Conservation (phyloP, 1,140 invertebrate species). For the Holcopasites calliopsidis region DNA sequence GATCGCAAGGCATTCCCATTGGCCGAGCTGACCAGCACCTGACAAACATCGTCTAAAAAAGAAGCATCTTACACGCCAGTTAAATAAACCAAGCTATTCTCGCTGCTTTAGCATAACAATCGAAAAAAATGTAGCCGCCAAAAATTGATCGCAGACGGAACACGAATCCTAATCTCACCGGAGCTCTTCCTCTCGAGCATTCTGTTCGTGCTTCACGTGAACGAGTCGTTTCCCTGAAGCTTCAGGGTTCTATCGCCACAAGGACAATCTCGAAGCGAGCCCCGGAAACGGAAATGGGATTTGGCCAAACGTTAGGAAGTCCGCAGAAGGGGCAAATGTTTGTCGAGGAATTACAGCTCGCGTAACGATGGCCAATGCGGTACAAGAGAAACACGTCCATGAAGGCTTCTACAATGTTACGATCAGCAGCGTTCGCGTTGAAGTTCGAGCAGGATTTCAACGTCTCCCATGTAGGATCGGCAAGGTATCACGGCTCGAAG, state of each 20-base stretch:
- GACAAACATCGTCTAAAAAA: no score
- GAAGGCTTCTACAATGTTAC: neutral
- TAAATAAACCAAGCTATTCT: neutral
- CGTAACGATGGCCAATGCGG: neutral
- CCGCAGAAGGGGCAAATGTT: neutral
- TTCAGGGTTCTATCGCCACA: constrained; percentile 11
- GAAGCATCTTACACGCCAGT: neutral
- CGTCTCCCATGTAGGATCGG: neutral
- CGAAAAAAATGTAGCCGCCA: neutral
- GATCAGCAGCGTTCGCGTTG: neutral
- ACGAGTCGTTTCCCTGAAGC: neutral
- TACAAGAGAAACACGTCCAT: no score
- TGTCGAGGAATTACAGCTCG: neutral
- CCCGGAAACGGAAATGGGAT: constrained; percentile 43
- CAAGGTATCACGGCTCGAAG: neutral
- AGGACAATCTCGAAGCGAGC: constrained; percentile 56
- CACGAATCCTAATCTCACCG: neutral
- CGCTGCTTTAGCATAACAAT: neutral
- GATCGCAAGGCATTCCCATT: no score
- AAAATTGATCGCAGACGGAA: neutral
- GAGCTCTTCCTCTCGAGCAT: neutral
- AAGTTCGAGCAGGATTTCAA: neutral
- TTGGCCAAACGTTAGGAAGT: neutral
- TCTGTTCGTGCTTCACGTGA: neutral
- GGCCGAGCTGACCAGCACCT: no score